phyloP scores from a whole-genome alignment of 53 echinoderm and acorn worm genomes.

The Stichopus horrens region DNA sequence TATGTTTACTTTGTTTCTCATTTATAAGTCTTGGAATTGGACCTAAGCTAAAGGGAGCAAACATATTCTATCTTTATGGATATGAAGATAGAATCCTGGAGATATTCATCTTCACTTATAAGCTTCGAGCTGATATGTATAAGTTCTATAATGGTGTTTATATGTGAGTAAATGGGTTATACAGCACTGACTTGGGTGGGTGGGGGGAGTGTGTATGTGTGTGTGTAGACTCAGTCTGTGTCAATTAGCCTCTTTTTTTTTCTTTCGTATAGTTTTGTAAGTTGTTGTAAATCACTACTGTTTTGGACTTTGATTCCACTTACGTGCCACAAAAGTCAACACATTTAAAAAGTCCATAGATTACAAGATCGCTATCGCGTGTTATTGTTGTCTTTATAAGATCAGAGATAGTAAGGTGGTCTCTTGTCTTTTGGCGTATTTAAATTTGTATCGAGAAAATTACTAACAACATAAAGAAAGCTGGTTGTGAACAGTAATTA shows the following conservation, averaged over 20 bases:
- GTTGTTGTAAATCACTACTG: background rate
- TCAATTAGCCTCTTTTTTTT: background rate
- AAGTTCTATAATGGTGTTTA: too few relatives aligned
- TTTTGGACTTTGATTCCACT: slow-evolving; percentile 21
- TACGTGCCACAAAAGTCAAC: background rate
- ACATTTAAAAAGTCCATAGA: background rate
- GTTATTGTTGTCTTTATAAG: background rate
- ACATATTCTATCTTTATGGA: too few relatives aligned
- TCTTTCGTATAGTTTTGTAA: background rate
- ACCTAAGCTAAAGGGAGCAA: too few relatives aligned
- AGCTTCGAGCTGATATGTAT: too few relatives aligned
- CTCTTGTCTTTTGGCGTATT: background rate
- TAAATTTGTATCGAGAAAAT: background rate
- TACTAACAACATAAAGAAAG: background rate
- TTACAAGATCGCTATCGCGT: background rate
- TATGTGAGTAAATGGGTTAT: background rate
- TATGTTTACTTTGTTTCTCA: too few relatives aligned
- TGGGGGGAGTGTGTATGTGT: too few relatives aligned
- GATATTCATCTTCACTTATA: too few relatives aligned
- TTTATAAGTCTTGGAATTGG: too few relatives aligned
- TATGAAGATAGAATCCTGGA: too few relatives aligned
- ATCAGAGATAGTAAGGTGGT: background rate
- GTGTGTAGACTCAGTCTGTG: too few relatives aligned
- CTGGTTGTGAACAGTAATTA: too few relatives aligned
- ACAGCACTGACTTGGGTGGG: too few relatives aligned